Percentiles rank a stretch among this genome's conserved stretches.
Evolutionary conservation across 2,113 vertebrate species (phyloP).

Genomic region (Strix aluco): DNA sequence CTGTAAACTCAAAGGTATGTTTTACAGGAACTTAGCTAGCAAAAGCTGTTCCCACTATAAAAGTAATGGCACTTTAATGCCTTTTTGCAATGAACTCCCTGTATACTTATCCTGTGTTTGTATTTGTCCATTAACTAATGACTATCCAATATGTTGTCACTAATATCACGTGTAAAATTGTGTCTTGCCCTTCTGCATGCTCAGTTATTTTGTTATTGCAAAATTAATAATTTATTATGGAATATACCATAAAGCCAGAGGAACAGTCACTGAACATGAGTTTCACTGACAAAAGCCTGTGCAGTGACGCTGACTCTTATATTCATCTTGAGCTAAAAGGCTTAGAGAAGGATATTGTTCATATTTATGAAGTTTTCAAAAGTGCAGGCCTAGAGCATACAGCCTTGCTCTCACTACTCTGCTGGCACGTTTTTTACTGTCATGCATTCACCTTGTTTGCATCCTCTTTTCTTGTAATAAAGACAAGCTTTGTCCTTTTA

Average conservation of each 20-base stretch:
- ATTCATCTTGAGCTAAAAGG: not conserved
- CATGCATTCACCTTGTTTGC: not conserved
- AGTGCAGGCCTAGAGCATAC: not conserved
- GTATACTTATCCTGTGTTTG: not conserved
- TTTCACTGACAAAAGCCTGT: not conserved
- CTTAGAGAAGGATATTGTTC: not conserved
- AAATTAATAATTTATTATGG: not conserved
- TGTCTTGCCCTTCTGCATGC: not conserved
- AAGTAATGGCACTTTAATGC: constrained; percentile 20
- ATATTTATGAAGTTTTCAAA: not conserved
- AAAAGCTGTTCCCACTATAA: constrained; percentile 1
- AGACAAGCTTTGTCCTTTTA: not conserved
- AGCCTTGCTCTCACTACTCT: fast-evolving
- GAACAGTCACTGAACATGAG: not conserved
- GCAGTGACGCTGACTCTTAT: not conserved
- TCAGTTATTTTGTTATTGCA: not conserved
- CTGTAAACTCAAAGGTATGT: not conserved
- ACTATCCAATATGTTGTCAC: not conserved
- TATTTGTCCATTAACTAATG: constrained; percentile 26
- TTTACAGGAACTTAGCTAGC: constrained; percentile 28
- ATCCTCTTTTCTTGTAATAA: not conserved
- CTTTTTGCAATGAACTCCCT: not conserved
- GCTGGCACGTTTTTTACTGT: not conserved
- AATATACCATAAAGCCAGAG: not conserved
- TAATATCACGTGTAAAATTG: not conserved